Base-by-base conservation (phyloP, 2,113 vertebrate genomes). In the Megaptera novaeangliae region DNA sequence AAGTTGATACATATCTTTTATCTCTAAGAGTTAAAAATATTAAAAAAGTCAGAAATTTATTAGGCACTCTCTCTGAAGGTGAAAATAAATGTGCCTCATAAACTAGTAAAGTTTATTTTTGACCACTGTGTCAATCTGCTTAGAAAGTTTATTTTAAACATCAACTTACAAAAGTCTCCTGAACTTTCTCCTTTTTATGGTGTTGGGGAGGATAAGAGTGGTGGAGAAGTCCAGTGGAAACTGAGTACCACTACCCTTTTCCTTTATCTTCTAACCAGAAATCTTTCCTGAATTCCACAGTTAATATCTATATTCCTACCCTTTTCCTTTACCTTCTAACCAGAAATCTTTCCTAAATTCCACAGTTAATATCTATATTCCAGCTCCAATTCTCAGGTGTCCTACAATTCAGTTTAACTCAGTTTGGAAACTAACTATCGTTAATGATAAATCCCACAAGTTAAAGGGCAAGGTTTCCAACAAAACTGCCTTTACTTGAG, bases 101-200 rank as follows among this genome's bases (percentile, higher is more conserved):
- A 34, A 93, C 74, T 78, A 82, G 14, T 68, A 34, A 57, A 80
- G 55, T 91, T 90, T 82, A 36, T 85, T 94, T 96, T 86, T 90
- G 36, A 89, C 34, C 61, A 20, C 52, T 57, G 2, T 93, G 29
- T 93, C 74, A 90, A 0, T 59, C 14, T 74, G 25, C 52, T 81
- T 86, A 91, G 72, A 66, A 93, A 64, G 15, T 81, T 91, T 69
- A 39, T 71, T 52, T 92, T 71, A 85, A 89, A 84, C 44, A 49
- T 91, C 49, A 95, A 49, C 81, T 85, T 91, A 34, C 18, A 74
- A 66, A 52, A 49, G 5, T 85, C 77, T 93, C 39, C 11, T 39
- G 27, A 89, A 49, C 29, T 61, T 69, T 44, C 17, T 74, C 14
- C 57, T 66, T 41, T 34, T 21, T 18, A 29, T 1, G 2, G 13